phyloP scores from a whole-genome alignment of 2,113 vertebrate genomes.

The Petrocephalus microphthalmus region DNA sequence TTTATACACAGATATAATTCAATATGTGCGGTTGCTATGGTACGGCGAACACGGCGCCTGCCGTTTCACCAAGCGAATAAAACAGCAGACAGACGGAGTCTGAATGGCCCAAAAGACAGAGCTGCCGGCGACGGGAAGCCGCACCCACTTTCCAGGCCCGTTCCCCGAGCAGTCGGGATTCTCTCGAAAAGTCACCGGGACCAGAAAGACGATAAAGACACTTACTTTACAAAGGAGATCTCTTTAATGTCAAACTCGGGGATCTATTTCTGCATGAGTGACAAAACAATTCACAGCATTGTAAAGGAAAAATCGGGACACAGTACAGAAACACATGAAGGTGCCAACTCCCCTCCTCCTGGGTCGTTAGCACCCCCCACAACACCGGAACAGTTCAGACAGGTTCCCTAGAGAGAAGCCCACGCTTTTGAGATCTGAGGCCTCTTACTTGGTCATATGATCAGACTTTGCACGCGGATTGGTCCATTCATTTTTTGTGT shows the following conservation, averaged over 20 bases:
- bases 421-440: not conserved
- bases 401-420: not conserved
- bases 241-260: constrained; percentile 18
- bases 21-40: not conserved
- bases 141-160: not conserved
- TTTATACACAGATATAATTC: constrained; percentile 13
- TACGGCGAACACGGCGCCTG: not conserved
- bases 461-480: not conserved
- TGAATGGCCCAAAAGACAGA: not conserved
- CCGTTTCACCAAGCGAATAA: not conserved
- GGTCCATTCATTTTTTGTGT: not conserved
- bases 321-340: constrained; percentile 1
- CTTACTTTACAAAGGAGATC: not conserved
- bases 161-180: not conserved
- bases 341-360: not conserved
- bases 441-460: constrained; percentile 21
- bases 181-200: not conserved
- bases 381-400: not conserved
- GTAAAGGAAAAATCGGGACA: constrained; percentile 12
- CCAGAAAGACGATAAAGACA: not conserved
- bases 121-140: not conserved
- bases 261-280: constrained; percentile 18
- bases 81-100: not conserved
- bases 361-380: not conserved
- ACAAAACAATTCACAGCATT: constrained; percentile 7